Percentiles rank a stretch among this genome's conserved stretches.
phyloP scores from a whole-genome alignment of 2,113 vertebrate species.

The Numenius arquata region DNA sequence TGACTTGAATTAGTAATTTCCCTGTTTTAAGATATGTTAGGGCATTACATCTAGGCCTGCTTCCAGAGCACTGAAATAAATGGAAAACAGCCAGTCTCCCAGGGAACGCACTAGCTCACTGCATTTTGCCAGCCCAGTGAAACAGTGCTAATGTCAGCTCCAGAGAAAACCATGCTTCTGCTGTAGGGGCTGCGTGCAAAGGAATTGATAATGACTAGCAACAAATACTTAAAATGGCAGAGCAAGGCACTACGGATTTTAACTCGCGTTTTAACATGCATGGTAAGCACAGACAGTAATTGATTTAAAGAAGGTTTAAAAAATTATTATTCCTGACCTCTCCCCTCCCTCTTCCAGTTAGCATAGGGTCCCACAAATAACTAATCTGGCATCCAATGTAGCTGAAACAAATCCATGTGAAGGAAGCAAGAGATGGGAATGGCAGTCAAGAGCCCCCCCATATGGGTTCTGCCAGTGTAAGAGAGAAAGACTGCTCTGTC shows the following conservation, averaged over 20 bases:
- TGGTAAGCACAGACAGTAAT: not conserved
- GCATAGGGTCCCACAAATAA: not conserved
- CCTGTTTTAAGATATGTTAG: conserved; percentile 43
- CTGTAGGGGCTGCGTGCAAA: not conserved
- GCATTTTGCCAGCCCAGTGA: conserved; percentile 1
- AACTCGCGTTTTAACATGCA: not conserved
- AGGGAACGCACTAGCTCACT: not conserved
- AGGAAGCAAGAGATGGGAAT: not conserved
- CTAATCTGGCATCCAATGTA: not conserved
- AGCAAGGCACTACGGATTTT: not conserved
- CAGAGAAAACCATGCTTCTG: not conserved
- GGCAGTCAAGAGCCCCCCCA: not conserved
- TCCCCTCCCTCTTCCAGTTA: not conserved
- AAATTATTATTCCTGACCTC: not conserved
- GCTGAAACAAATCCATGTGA: not conserved
- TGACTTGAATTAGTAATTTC: conserved; percentile 61
- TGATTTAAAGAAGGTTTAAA: not conserved
- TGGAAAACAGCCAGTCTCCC: conserved; percentile 47
- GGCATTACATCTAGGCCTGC: conserved; percentile 25
- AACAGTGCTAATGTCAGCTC: conserved; percentile 9
- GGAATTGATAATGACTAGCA: not conserved
- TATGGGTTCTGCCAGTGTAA: not conserved
- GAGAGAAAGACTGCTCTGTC: not conserved
- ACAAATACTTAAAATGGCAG: not conserved
- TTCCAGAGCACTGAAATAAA: conserved; percentile 52